Base-by-base conservation (phyloP, 2,113 vertebrate species). In the Strix uralensis region DNA sequence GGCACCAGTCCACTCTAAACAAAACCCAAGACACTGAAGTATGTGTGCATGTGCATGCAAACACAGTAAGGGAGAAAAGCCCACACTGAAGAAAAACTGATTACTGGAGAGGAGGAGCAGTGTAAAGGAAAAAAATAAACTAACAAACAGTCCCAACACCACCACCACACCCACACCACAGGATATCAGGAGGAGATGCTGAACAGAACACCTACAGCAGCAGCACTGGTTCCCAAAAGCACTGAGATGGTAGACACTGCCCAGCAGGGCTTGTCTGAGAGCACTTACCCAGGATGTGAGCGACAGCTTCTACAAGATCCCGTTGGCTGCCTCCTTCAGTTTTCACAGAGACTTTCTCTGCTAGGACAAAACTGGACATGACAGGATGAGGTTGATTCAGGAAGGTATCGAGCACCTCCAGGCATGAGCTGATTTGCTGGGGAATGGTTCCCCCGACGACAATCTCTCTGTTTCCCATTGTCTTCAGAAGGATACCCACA, bases 331-430 rank as follows among this genome's bases (percentile, higher is more conserved):
- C 89, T 8, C 97, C 88, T 11, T 98, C 98, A 10, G 81, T 85
- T 83, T 92, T 89, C 0, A 91, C 44, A 11, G 98, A 89, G 6
- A 92, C 95, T 91, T 98, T 98, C 97, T 99, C 99, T 4, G 99
- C 99, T 86, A 99, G 97, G 40, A 99, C 99, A n/a, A 99, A 99
- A 97, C 99, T 99, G 57, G 99, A 99, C 98, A 99, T 97, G 73
- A 99, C 99, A 0, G 99, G 98, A 49, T 98, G 90, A 71, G 97
- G 95, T 87, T 98, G 99, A 93, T 98, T 98, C 88, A 99, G 98
- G 97, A 99, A 99, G 57, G 92, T 80, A 95, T 99, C 99, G 0
- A 99, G 98, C 66, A 99, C 99, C 55, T 99, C 99, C 97, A 99
- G 72, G 88, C 99, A 99, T 11, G 99, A 99, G 38, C 93, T 27